Evolutionary conservation across 2,797 vertebrate species (phyloP), one percentile per base, ranked within the genome.

Genomic region (Trematomus bernacchii): DNA sequence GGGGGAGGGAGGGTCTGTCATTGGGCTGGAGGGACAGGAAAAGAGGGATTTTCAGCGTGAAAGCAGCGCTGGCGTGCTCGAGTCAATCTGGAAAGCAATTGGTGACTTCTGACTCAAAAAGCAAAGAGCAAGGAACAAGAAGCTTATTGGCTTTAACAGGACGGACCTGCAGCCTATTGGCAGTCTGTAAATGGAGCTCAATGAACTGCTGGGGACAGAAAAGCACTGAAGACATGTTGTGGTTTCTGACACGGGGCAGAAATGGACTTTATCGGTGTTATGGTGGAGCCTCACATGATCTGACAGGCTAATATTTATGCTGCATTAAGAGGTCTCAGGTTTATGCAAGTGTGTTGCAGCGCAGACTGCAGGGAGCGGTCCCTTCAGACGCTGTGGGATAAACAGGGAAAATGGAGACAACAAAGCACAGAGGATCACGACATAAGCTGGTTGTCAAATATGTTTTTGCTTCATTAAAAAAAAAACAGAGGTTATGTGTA

Each of bases 1-100:
- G 14, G 58, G 87, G 89, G 86, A 89, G 83, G 83, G 79, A 18
- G 76, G 73, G 68, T 87, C 90, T 92, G 92, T 94, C 92, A 88
- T 58, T 80, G 79, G 81, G 65, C 82, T 68, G 73, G 82, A 85
- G 74, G 83, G 77, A 73, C 72, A 72, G 71, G 65, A 65, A 77
- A 27, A 67, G 79, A 77, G 77, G 87, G 86, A 85, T 81, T 84
- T 74, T 71, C 78, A 77, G 68, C 76, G 71, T 57, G 54, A 79
- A 90, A 57, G 58, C 52, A 52, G 69, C 78, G 73, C 64, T 73
- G 64, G 71, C 67, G 57, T 70, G 83, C 78, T 85, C 69, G 59
- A 85, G 81, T 84, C 86, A 85, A 76, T 86, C 71, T 58, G 15
- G 50, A 80, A 73, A 71, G 79, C 74, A 72, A 85, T 81, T 72